phyloP scores from a whole-genome alignment of 2,888 invertebrate genomes.

The Watsonalla binaria region DNA sequence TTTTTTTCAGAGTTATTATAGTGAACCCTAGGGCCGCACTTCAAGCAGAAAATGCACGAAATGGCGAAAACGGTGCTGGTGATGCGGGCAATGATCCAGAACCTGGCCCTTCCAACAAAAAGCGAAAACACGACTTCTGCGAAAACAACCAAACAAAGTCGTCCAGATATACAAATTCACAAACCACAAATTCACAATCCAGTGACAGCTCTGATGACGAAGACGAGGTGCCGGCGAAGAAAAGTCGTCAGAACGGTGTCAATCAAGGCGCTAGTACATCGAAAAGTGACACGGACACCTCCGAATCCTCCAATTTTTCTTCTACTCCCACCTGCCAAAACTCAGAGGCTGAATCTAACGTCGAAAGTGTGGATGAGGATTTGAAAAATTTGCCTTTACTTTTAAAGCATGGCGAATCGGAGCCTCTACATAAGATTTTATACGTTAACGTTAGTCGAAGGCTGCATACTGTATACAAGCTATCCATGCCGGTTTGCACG shows the following conservation, averaged over 20 bases:
- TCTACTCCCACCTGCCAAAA: constrained; percentile 11
- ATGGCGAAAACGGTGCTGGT: too few species aligned
- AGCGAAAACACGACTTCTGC: neutral
- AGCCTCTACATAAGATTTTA: constrained; percentile 36
- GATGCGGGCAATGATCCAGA: neutral
- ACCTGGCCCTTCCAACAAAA: neutral
- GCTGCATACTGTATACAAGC: constrained; percentile 28
- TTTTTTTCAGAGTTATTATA: too few species aligned
- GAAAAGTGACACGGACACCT: constrained; percentile 12
- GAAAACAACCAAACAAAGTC: neutral
- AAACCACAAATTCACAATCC: too few species aligned
- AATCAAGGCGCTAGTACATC: constrained; percentile 17
- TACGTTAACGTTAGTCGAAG: constrained; percentile 45
- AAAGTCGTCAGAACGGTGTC: neutral
- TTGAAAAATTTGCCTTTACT: neutral
- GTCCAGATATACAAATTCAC: neutral
- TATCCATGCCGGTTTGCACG: constrained; percentile 12
- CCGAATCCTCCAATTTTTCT: constrained; percentile 6
- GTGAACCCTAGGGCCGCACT: too few species aligned
- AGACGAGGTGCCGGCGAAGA: constrained; percentile 1
- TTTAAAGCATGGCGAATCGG: constrained; percentile 10
- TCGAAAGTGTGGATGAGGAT: neutral
- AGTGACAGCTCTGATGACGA: constrained; percentile 1
- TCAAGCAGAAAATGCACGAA: too few species aligned
- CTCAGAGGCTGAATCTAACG: constrained; percentile 19